These are phyloP conservation scores for Ormyrus labotus DNA, from an alignment of 2,888 invertebrate genomes.

Conservation along the genomic window DNA sequence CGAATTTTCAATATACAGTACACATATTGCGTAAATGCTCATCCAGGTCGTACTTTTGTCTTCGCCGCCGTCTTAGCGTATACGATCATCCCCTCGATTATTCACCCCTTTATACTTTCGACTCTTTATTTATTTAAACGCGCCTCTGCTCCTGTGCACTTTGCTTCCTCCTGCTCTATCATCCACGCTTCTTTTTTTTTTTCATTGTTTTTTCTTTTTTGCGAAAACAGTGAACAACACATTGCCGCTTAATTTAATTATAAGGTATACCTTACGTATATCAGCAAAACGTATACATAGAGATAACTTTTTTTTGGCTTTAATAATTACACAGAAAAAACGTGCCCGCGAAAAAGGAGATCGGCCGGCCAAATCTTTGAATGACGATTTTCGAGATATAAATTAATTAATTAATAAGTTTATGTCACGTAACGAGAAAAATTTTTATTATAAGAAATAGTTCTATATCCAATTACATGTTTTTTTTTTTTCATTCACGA, in stretches of 20 bases:
- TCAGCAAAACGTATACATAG: constrained; percentile 52
- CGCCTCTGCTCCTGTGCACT: background rate
- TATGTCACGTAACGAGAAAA: constrained; percentile 26
- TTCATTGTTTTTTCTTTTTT: constrained; percentile 47
- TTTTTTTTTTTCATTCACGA: constrained; percentile 3
- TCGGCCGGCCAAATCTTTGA: constrained; percentile 40
- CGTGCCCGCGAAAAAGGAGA: constrained; percentile 41
- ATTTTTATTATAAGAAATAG: constrained; percentile 33
- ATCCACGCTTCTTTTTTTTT: constrained; percentile 12
- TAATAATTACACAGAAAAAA: constrained; percentile 49
- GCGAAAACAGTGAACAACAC: constrained; percentile 51
- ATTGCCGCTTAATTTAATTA: constrained; percentile 51
- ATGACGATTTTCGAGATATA: constrained; percentile 29
- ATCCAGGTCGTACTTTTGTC: background rate
- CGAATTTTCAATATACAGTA: constrained; percentile 33
- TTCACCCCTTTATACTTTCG: background rate
- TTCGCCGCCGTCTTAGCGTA: background rate
- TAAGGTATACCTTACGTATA: constrained; percentile 52
- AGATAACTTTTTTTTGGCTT: constrained; percentile 45
- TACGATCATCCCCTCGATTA: background rate
- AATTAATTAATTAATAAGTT: constrained; percentile 19
- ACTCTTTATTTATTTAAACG: background rate
- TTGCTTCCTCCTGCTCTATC: background rate
- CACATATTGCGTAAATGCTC: constrained; percentile 18
- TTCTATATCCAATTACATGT: constrained; percentile 37